Percentiles rank a stretch among this genome's conserved stretches.
Conservation (phyloP, 2,113 vertebrate genomes). For the Gallinago undulata region DNA sequence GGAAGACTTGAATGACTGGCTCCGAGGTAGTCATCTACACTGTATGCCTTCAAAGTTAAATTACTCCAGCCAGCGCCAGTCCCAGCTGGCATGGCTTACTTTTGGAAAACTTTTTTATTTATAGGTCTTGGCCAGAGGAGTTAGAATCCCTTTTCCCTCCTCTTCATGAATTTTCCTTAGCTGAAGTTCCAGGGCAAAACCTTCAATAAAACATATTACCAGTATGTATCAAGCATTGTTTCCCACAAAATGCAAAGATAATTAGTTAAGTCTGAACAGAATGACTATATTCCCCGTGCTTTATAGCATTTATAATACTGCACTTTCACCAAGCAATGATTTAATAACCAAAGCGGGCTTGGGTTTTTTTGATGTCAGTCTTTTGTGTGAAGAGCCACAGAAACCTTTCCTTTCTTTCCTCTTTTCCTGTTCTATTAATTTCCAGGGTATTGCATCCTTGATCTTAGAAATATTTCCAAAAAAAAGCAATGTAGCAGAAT, state of each 20-base stretch:
- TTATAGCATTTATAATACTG: not conserved
- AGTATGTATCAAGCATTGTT: not conserved
- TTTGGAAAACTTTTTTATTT: not conserved
- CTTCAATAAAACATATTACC: not conserved
- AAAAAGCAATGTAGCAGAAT: not conserved
- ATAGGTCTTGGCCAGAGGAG: not conserved
- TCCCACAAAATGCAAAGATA: not conserved
- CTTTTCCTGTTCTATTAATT: not conserved
- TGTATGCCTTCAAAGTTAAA: not conserved
- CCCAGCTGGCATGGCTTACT: not conserved
- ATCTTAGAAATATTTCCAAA: conserved; percentile 8
- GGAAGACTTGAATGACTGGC: not conserved
- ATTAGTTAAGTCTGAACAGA: not conserved
- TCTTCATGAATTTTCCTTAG: not conserved
- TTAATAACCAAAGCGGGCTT: not conserved
- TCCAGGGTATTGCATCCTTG: not conserved
- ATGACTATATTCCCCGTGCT: not conserved
- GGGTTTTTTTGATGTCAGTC: not conserved
- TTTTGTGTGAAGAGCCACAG: not conserved
- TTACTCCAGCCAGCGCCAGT: not conserved
- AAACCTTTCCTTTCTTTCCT: not conserved
- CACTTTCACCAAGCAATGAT: not conserved
- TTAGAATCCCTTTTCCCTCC: not conserved
- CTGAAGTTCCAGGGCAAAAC: not conserved
- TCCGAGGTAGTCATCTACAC: not conserved